Percentiles rank a stretch among this genome's conserved stretches.
Conservation (phyloP, 2,113 vertebrate species). For the Zosterops lateralis region DNA sequence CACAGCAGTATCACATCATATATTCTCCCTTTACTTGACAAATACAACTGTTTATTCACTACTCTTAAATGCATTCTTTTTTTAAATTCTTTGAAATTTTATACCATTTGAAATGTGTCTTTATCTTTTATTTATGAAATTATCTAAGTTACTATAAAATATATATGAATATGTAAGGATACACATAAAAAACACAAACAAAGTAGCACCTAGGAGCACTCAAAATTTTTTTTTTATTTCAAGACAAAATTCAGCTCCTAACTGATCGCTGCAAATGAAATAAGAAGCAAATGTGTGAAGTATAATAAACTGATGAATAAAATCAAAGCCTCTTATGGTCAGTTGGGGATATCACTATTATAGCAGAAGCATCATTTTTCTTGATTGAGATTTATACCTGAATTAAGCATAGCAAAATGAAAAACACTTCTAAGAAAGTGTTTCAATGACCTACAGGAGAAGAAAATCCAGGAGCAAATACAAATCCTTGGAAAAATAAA, state of each 20-base stretch:
- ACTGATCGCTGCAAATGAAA: background rate
- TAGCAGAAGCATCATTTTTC: background rate
- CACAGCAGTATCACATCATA: background rate
- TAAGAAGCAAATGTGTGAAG: background rate
- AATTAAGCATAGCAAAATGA: background rate
- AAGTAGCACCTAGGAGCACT: background rate
- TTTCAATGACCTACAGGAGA: background rate
- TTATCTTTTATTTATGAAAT: background rate
- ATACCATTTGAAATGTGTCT: background rate
- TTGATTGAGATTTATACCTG: background rate
- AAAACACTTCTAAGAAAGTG: background rate
- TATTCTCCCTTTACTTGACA: background rate
- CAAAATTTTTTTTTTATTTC: background rate
- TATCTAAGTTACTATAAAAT: background rate
- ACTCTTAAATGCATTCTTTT: background rate
- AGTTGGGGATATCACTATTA: background rate
- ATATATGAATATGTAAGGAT: background rate
- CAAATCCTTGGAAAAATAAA: background rate
- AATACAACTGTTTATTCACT: background rate
- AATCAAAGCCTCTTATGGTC: background rate
- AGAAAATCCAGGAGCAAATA: background rate
- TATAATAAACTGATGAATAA: background rate
- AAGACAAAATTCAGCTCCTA: background rate
- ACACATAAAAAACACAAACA: background rate
- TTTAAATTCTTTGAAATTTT: background rate